Evolutionary conservation across 2,888 invertebrate genomes (phyloP).

Genomic region (Cephus rjabovi): DNA sequence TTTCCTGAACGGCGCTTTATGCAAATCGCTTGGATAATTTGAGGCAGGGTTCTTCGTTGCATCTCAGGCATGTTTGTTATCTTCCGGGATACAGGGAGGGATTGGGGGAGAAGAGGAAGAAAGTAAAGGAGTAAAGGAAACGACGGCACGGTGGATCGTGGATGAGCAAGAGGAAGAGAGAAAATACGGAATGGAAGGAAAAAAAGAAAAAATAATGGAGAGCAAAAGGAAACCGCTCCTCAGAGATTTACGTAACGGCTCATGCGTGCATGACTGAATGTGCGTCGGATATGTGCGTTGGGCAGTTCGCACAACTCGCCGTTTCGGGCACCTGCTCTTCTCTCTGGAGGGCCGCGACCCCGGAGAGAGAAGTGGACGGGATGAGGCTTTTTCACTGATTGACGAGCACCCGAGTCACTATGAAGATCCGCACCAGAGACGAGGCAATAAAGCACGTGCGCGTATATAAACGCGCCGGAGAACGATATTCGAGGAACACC

Average conservation of each 20-base stretch:
- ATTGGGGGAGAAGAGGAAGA: conserved; percentile 13
- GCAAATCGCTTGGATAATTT: conserved; percentile 26
- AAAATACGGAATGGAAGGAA: conserved; percentile 3
- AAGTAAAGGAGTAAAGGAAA: conserved; percentile 4
- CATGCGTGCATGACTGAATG: conserved; percentile 43
- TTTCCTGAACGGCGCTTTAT: conserved; percentile 21
- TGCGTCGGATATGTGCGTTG: conserved; percentile 33
- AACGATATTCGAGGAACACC: conserved; percentile 54
- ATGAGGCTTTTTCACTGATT: conserved; percentile 56
- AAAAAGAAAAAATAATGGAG: conserved; percentile 21
- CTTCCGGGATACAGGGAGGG: conserved; percentile 20
- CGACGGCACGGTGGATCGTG: not conserved
- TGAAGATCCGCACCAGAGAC: conserved; percentile 45
- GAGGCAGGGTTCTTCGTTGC: conserved; percentile 17
- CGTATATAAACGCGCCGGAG: conserved; percentile 54
- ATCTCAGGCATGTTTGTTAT: conserved; percentile 19
- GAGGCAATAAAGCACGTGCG: conserved; percentile 62
- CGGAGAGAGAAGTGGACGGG: conserved; percentile 28
- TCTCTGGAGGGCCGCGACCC: conserved; percentile 49
- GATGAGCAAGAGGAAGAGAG: conserved; percentile 16
- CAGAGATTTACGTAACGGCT: conserved; percentile 51
- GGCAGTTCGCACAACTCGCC: not conserved
- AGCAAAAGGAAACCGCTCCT: conserved; percentile 17
- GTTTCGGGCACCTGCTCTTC: conserved; percentile 54
- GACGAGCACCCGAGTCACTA: conserved; percentile 59